These are phyloP conservation scores for Drosophila falleni DNA, from an alignment of 2,888 invertebrate species.

Conservation along the genomic window DNA sequence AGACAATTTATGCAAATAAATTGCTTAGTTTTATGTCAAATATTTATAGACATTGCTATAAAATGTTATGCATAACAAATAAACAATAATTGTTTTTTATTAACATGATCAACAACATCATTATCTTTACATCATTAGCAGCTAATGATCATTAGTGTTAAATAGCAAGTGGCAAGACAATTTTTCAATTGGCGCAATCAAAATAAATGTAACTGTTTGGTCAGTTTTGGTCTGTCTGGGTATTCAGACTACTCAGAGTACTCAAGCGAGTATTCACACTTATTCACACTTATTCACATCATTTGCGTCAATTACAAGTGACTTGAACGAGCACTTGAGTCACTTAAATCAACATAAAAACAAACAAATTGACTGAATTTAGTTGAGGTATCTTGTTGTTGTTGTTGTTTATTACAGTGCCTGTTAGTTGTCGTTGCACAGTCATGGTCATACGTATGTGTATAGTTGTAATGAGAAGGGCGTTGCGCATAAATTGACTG, in stretches of 20 bases:
- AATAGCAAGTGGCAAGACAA: constrained; percentile 9
- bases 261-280: constrained; percentile 31
- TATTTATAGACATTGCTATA: not conserved
- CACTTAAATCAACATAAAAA: constrained; percentile 56
- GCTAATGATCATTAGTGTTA: not conserved
- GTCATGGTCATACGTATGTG: constrained; percentile 8
- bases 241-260: constrained; percentile 2
- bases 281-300: constrained; percentile 44
- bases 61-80: not conserved
- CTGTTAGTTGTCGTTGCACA: constrained; percentile 11
- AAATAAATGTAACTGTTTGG: not conserved
- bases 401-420: constrained; percentile 22
- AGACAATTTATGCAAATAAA: not conserved
- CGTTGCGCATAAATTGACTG: constrained; percentile 43
- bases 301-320: constrained; percentile 59
- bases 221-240: not conserved
- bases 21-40: not conserved
- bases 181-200: constrained; percentile 37
- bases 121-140: not conserved
- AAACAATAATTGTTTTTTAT: not conserved
- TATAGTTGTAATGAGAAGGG: constrained; percentile 33
- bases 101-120: not conserved
- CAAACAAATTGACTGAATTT: constrained; percentile 52
- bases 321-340: constrained; percentile 64
- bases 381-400: constrained; percentile 19